Evolutionary conservation across 2,888 invertebrate genomes (phyloP).

Genomic region (Drosophila putrida): DNA sequence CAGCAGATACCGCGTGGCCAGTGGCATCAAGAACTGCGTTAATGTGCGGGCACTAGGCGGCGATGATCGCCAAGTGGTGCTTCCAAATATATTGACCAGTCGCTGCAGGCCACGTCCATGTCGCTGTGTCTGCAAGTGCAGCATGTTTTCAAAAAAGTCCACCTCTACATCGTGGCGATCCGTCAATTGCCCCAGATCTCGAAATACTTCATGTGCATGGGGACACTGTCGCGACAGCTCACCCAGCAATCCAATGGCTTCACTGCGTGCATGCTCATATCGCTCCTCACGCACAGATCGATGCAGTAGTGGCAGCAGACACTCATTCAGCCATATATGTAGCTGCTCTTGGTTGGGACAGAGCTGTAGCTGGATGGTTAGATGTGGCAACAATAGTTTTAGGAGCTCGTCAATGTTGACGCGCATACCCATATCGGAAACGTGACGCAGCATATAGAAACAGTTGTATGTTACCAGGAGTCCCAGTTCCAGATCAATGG

Average conservation of each 20-base stretch:
- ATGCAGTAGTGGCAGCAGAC: slow-evolving; percentile 90
- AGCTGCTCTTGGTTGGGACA: slow-evolving; percentile 86
- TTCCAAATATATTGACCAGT: slow-evolving; percentile 89
- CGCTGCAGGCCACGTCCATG: slow-evolving; percentile 93
- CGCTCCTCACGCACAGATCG: slow-evolving; percentile 89
- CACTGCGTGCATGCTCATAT: slow-evolving; percentile 91
- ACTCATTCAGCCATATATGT: slow-evolving; percentile 90
- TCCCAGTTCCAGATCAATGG: slow-evolving; percentile 88
- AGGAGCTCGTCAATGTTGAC: slow-evolving; percentile 92
- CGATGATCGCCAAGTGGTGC: slow-evolving; percentile 85
- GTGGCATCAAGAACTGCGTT: slow-evolving; percentile 93
- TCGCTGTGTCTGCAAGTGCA: slow-evolving; percentile 94
- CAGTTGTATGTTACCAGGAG: slow-evolving; percentile 93
- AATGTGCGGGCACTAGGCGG: slow-evolving; percentile 90
- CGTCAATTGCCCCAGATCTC: slow-evolving; percentile 89
- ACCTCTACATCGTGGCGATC: slow-evolving; percentile 91
- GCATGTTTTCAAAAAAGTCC: slow-evolving; percentile 97
- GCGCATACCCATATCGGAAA: slow-evolving; percentile 93
- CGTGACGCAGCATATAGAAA: slow-evolving; percentile 91
- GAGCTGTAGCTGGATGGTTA: slow-evolving; percentile 86
- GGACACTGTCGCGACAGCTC: slow-evolving; percentile 91
- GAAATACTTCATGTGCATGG: slow-evolving; percentile 89
- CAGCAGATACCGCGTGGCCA: slow-evolving; percentile 92
- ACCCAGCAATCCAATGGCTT: slow-evolving; percentile 92
- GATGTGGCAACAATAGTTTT: slow-evolving; percentile 88